Evolutionary conservation across 2,797 vertebrate species (phyloP).

Genomic region (Eremophila alpestris): DNA sequence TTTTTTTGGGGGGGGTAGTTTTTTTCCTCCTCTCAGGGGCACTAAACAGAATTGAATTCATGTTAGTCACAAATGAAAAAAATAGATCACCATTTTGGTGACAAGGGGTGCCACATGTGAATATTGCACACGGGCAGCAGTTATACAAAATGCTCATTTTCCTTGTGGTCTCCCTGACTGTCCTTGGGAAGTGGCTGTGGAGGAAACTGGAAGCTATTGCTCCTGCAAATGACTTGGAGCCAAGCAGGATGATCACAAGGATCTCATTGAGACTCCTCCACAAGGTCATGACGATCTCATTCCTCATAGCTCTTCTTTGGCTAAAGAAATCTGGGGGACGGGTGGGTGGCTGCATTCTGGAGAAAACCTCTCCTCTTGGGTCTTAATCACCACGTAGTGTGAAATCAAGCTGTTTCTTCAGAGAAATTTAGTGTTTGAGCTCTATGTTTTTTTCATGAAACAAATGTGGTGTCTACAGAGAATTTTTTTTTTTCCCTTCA

Average conservation of each 20-base stretch:
- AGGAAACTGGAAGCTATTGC: background rate
- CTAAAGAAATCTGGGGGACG: background rate
- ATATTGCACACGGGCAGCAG: background rate
- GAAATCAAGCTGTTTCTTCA: background rate
- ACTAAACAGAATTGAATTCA: background rate
- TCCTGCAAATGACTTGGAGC: background rate
- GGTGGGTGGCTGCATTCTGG: background rate
- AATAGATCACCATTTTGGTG: background rate
- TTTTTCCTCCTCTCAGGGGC: background rate
- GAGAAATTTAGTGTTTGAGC: background rate
- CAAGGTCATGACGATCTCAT: background rate
- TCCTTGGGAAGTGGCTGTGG: background rate
- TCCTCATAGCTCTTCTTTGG: background rate
- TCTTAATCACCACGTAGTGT: background rate
- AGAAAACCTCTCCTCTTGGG: background rate
- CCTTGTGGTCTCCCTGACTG: background rate
- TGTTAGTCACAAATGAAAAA: background rate
- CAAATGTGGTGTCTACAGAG: background rate
- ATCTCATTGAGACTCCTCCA: background rate
- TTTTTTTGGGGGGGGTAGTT: background rate
- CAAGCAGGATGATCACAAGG: background rate
- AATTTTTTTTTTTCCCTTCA: background rate
- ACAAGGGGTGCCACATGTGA: background rate
- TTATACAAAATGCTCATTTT: background rate
- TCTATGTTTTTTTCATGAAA: background rate